Evolutionary conservation across 2,888 invertebrate species (phyloP), one percentile per base, ranked within the genome.

Genomic region (Hypena proboscidalis): DNA sequence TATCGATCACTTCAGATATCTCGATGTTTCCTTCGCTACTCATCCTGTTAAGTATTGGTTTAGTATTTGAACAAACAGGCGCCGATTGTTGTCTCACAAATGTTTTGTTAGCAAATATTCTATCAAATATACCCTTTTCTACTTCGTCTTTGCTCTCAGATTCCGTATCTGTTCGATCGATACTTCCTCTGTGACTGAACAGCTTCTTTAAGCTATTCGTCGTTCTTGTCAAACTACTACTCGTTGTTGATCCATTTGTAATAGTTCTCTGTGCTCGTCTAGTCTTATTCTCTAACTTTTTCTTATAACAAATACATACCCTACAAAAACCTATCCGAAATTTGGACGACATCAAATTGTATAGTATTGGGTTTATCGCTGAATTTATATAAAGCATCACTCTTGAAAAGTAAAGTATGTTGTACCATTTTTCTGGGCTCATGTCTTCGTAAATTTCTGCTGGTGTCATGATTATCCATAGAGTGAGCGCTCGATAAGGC

Each of bases 291-390:
- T 80, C 82, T 8, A 74, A 66, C n/a, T 83, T 83, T 35, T 85
- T 85, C 41, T 85, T 90, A 41, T 90, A 91, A 58, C 92, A 90
- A 25, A 93, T 92, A 68, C 94, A 95, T 0, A 96, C 92, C 69
- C 92, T 93, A 40, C 94, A 90, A 68, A 97, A 97, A 0, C 96
- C 96, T 40, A 94, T 93, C 1, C 97, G 93, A 75, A 98, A 98
- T 85, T 97, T 97, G 1, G 97, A 96, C 25, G 97, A 97, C 95
- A 97, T 97, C 53, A 97, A 89, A 78, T 97, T 97, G 78, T 98
- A 98, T n/a, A 98, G 88, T 60, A 97, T 95, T 0, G 97, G 97
- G 83, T 98, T 97, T 58, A 97, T 93, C 23, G 97, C 97, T 2
- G 97, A 97, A 82, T 98, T 97, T 50, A 97, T 91, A 72, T 97